Conservation (phyloP, 2,113 vertebrate species). For the Erythrolamprus reginae region DNA sequence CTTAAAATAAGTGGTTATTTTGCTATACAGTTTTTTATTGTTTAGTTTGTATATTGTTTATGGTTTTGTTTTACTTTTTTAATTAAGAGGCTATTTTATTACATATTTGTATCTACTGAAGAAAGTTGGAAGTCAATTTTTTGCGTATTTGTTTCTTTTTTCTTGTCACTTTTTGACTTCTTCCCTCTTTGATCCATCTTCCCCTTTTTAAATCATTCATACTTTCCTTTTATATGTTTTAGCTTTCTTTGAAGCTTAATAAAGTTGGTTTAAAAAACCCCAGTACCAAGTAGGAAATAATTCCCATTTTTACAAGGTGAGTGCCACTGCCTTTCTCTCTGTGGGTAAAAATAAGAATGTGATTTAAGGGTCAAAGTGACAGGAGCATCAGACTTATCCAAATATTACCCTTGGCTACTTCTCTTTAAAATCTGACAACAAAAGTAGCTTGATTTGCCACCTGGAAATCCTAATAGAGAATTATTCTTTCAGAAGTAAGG, state of each 20-base stretch:
- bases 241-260: not conserved
- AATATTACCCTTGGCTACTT: not conserved
- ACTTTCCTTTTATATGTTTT: not conserved
- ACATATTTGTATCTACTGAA: not conserved
- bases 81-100: not conserved
- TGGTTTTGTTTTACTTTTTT: not conserved
- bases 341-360: not conserved
- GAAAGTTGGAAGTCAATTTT: not conserved
- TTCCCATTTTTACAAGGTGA: not conserved
- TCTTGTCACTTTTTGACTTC: not conserved
- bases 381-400: not conserved
- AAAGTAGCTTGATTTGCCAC: not conserved
- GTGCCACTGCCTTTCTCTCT: not conserved
- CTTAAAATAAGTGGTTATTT: no score
- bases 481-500: slow-evolving; percentile 48
- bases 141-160: not conserved
- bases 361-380: not conserved
- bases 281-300: not conserved
- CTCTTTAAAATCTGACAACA: slow-evolving; percentile 1
- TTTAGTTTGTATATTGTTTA: no score
- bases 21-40: no score
- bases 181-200: not conserved
- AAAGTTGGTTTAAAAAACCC: not conserved
- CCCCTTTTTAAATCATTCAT: not conserved
- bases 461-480: slow-evolving; percentile 24